phyloP scores from a whole-genome alignment of 2,797 vertebrate species.

The Antrozous pallidus region DNA sequence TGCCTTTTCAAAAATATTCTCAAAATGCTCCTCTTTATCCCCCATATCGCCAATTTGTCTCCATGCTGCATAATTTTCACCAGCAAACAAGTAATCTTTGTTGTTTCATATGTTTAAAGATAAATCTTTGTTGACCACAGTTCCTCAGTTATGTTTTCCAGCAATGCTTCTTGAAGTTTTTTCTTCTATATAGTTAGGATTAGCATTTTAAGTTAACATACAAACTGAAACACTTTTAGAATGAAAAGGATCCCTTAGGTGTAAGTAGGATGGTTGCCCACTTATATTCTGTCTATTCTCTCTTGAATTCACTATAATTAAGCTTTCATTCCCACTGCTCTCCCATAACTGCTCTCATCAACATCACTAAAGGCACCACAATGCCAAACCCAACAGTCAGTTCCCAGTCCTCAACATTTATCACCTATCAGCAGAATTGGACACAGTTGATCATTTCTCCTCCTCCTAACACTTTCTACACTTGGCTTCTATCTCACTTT shows the following conservation, averaged over 20 bases:
- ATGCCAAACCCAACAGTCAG: neutral
- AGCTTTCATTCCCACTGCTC: neutral
- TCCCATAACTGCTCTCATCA: neutral
- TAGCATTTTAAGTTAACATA: neutral
- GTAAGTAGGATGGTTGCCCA: neutral
- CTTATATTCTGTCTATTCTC: neutral
- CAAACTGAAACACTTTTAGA: neutral
- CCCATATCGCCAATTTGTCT: neutral
- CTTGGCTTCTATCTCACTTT: neutral
- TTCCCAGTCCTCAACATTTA: neutral
- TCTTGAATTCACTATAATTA: neutral
- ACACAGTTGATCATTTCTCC: neutral
- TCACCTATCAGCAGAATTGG: neutral
- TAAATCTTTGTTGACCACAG: neutral
- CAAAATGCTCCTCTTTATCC: neutral
- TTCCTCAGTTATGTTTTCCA: neutral
- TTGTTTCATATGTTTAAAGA: neutral
- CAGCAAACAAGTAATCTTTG: neutral
- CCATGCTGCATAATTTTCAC: neutral
- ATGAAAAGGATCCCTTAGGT: neutral
- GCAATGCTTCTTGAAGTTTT: neutral
- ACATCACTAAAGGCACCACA: neutral
- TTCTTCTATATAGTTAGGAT: neutral
- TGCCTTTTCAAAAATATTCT: neutral
- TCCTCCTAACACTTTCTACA: neutral